These are phyloP conservation scores for Malurus splendens DNA, from an alignment of 2,797 vertebrate species.

Conservation along the genomic window DNA sequence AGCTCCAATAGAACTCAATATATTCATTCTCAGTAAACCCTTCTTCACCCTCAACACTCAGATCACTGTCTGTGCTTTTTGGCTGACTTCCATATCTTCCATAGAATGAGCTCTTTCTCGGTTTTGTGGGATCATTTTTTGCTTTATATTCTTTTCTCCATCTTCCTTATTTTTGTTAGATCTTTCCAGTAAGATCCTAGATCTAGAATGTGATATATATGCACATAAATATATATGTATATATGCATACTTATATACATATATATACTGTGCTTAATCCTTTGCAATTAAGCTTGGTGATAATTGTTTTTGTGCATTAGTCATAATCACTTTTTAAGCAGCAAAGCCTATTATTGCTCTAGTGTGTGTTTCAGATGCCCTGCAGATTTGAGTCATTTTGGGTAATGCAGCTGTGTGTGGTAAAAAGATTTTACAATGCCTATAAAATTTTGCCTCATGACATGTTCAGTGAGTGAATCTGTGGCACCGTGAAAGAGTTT, in stretches of 20 bases:
- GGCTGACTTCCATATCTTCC: background rate
- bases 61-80: background rate
- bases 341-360: constrained; percentile 66
- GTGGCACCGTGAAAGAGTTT: constrained; percentile 25
- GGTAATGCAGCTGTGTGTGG: constrained; percentile 71
- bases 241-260: background rate
- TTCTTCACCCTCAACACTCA: background rate
- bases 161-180: background rate
- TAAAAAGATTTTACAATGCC: constrained; percentile 73
- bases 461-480: constrained; percentile 65
- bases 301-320: constrained; percentile 70
- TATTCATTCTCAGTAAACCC: background rate
- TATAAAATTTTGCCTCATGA: constrained; percentile 72
- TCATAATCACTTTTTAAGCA: constrained; percentile 74
- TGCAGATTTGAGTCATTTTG: constrained; percentile 71
- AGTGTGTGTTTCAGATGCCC: constrained; percentile 67
- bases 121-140: background rate
- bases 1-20: background rate
- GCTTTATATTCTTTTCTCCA: background rate
- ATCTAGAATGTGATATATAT: background rate
- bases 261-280: constrained; percentile 38
- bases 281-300: constrained; percentile 61
- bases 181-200: background rate
- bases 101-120: background rate
- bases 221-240: background rate